These are phyloP conservation scores for Chaenocephalus aceratus DNA, from an alignment of 2,113 vertebrate genomes.

Conservation along the genomic window DNA sequence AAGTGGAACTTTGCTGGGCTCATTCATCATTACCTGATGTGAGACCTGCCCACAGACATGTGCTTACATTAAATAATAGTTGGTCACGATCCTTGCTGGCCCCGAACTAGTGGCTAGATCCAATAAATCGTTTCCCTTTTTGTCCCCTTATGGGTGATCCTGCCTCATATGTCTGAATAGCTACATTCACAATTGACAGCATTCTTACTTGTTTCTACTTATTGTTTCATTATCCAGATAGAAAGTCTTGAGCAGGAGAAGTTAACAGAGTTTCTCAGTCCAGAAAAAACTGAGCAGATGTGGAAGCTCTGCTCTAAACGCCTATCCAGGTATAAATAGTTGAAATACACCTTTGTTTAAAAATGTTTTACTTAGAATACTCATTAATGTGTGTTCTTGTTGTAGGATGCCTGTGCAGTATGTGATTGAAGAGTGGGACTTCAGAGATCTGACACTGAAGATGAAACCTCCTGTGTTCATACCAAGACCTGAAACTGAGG, in stretches of 20 bases:
- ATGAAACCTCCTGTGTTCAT: conserved; percentile 97
- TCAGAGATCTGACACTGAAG: conserved; percentile 91
- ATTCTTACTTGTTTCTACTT: not conserved
- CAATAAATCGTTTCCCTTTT: too few species aligned
- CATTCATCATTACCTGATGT: not conserved
- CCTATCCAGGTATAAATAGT: conserved; percentile 85
- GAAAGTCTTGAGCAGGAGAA: conserved; percentile 81
- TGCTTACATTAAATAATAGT: too few species aligned
- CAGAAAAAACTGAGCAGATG: conserved; percentile 80
- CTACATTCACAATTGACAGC: not conserved
- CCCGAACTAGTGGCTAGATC: too few species aligned
- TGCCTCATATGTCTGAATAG: not conserved
- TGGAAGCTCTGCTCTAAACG: conserved; percentile 87
- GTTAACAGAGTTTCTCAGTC: conserved; percentile 79
- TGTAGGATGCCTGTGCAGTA: conserved; percentile 96
- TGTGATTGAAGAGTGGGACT: conserved; percentile 97
- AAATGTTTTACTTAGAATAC: not conserved
- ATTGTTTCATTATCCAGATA: conserved; percentile 80
- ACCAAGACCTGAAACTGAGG: conserved; percentile 97
- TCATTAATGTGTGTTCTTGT: conserved; percentile 7
- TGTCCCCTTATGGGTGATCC: too few species aligned
- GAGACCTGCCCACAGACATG: not conserved
- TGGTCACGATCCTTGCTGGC: too few species aligned
- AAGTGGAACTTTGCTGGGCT: conserved; percentile 42
- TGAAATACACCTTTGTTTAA: not conserved